A percentile compares a stretch with the other conserved stretches of the same genome.
These are phyloP conservation scores for Ischnus inquisitorius DNA, from an alignment of 2,888 invertebrate genomes.

Conservation along the genomic window DNA sequence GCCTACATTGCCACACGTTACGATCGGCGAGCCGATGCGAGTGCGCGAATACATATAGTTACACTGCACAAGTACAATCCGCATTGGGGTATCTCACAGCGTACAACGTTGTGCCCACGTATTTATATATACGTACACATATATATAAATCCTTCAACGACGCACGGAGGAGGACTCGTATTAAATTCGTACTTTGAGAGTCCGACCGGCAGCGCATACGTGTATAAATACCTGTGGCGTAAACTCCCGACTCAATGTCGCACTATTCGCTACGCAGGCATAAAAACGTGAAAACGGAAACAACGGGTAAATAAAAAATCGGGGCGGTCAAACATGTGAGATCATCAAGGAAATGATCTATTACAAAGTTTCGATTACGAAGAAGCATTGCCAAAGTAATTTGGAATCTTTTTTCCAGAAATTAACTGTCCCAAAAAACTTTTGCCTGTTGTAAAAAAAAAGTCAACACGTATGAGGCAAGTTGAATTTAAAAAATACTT, in stretches of 20 bases:
- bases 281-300: slow-evolving; percentile 55
- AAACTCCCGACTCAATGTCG: slow-evolving; percentile 26
- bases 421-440: too few species aligned
- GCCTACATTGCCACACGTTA: slow-evolving; percentile 83
- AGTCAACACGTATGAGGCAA: too few species aligned
- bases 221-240: neutral
- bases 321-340: slow-evolving; percentile 42
- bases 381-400: too few species aligned
- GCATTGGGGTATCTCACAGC: neutral
- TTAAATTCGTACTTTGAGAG: neutral
- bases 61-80: slow-evolving; percentile 7
- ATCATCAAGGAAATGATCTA: slow-evolving; percentile 34
- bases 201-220: slow-evolving; percentile 3
- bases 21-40: slow-evolving; percentile 68
- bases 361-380: slow-evolving; percentile 56
- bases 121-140: too few species aligned
- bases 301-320: slow-evolving; percentile 67
- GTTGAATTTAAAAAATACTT: too few species aligned
- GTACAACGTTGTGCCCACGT: neutral
- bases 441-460: too few species aligned
- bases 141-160: neutral
- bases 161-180: neutral
- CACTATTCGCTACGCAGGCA: slow-evolving; percentile 18
- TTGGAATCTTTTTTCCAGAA: too few species aligned
- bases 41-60: slow-evolving; percentile 26